phyloP scores from a whole-genome alignment of 2,797 vertebrate genomes.

The Anguilla obscura region DNA sequence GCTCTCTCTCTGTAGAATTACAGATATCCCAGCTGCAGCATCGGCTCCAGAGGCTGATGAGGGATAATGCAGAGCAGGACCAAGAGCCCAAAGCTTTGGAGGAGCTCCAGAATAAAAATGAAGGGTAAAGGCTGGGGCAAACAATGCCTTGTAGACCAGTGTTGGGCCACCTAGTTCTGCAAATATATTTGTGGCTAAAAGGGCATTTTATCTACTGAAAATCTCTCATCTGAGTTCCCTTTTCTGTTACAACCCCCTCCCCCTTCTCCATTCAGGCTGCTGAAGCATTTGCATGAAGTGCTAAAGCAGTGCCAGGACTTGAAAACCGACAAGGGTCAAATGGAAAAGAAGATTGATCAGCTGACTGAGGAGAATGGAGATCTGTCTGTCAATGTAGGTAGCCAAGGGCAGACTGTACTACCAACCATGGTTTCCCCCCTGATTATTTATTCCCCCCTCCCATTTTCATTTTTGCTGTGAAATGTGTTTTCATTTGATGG shows the following conservation, averaged over 20 bases:
- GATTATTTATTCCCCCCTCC: background rate
- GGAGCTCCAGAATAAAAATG: slow-evolving; percentile 77
- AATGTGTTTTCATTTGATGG: background rate
- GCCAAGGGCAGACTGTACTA: background rate
- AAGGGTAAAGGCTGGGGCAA: slow-evolving; percentile 63
- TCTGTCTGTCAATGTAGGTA: slow-evolving; percentile 82
- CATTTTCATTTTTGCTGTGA: background rate
- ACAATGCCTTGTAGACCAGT: background rate
- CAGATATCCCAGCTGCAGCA: slow-evolving; percentile 80
- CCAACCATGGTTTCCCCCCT: background rate
- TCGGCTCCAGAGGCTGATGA: slow-evolving; percentile 75
- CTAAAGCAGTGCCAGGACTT: slow-evolving; percentile 85
- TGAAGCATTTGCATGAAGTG: slow-evolving; percentile 79
- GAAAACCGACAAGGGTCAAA: slow-evolving; percentile 78
- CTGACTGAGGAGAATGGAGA: slow-evolving; percentile 87
- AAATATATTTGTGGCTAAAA: background rate
- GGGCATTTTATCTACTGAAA: background rate
- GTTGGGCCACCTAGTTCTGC: background rate
- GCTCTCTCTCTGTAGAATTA: slow-evolving; percentile 62
- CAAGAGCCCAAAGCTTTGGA: slow-evolving; percentile 71
- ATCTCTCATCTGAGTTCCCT: background rate
- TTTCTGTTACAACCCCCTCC: background rate
- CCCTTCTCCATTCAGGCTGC: slow-evolving; percentile 68
- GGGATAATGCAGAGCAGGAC: slow-evolving; percentile 72
- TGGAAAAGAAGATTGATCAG: slow-evolving; percentile 85